phyloP scores from a whole-genome alignment of 2,113 vertebrate genomes.

The Odobenus rosmarus region DNA sequence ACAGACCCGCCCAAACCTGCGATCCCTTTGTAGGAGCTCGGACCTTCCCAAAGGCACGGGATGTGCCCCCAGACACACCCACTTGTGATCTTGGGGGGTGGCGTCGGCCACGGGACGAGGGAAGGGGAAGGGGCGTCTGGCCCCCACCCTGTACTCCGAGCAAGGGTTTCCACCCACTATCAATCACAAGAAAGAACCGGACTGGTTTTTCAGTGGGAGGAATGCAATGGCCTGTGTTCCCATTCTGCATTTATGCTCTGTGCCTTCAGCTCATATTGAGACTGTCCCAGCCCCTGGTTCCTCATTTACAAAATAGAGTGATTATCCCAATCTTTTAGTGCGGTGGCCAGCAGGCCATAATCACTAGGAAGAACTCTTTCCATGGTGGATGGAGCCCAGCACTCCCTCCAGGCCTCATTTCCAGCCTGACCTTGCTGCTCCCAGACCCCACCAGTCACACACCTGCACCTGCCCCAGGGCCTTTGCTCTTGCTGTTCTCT shows the following conservation, averaged over 20 bases:
- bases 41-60: background rate
- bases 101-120: background rate
- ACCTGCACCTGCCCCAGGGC: background rate
- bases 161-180: background rate
- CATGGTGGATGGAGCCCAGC: no score
- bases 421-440: no score
- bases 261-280: background rate
- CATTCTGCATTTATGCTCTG: background rate
- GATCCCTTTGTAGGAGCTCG: background rate
- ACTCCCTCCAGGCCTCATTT: background rate
- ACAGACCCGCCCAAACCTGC: background rate
- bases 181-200: background rate
- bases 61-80: no score
- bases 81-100: fast-evolving
- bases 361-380: background rate
- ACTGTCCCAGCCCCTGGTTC: background rate
- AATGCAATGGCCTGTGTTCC: fast-evolving
- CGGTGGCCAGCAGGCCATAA: background rate
- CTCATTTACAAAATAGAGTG: background rate
- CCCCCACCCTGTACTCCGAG: background rate
- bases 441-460: background rate
- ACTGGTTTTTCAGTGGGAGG: background rate
- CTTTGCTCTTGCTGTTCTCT: background rate
- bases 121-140: background rate
- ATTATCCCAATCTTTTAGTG: background rate